Evolutionary conservation across 2,113 vertebrate genomes (phyloP).

Genomic region (Athene cunicularia): DNA sequence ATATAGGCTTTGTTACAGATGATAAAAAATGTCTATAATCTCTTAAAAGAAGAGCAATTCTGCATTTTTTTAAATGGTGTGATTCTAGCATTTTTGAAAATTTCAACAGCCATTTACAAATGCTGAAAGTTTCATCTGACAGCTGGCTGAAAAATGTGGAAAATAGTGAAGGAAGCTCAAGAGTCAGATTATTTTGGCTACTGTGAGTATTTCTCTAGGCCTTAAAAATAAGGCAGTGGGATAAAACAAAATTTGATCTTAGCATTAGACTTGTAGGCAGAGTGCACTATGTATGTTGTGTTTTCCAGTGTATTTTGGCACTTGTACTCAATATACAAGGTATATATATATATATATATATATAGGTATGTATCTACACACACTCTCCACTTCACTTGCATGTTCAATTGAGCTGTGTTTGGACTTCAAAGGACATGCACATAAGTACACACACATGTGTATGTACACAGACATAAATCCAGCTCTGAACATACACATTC

Average conservation of each 20-base stretch:
- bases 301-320: background rate
- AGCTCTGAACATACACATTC: background rate
- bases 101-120: background rate
- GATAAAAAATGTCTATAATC: background rate
- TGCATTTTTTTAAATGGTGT: background rate
- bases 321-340: background rate
- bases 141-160: background rate
- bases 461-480: background rate
- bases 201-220: background rate
- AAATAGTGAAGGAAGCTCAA: background rate
- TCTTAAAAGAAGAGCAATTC: background rate
- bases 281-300: background rate
- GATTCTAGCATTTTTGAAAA: background rate
- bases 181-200: conserved; percentile 27
- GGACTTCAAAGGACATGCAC: background rate
- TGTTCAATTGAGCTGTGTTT: background rate
- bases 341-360: background rate
- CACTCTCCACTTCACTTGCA: background rate
- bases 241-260: background rate
- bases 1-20: background rate
- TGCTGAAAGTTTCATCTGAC: background rate
- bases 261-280: background rate
- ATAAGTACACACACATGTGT: background rate
- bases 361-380: background rate
- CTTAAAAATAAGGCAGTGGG: background rate